Evolutionary conservation across 2,113 vertebrate genomes (phyloP), one percentile per base, ranked within the genome.

Genomic region (Mirounga angustirostris): DNA sequence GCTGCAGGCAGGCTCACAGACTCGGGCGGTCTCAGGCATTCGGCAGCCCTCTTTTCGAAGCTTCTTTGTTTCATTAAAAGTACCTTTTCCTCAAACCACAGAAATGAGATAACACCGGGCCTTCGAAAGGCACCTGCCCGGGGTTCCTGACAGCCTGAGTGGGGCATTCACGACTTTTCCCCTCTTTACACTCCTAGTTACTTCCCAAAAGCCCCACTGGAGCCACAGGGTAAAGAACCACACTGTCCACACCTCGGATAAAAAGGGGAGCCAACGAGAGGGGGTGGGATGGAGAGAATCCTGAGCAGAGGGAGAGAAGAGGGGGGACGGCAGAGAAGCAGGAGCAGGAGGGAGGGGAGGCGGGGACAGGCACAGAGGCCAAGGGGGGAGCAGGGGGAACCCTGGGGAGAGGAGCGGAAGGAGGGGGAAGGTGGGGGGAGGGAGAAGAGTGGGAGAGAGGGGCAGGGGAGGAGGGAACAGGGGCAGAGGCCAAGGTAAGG

Each of bases 101-200:
- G 22, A 85, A 28, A 46, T 12, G 46, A 30, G 8, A 10, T 15
- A 59, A 88, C 67, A 28, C 73, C 1, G 0, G 0, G 21, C 12
- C 88, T 7, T 54, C 63, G 54, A 3, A 13, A 50, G 63, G 46
- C 56, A 14, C 52, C 15, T 63, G 59, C 73, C 26, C 40, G 16
- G 24, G 54, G 30, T 1, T 4, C 30, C 79, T 15, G n/a, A 28
- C 10, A 19, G 73, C 46, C 43, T 30, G 1, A 26, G 36, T 9
- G 78, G 10, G 19, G 12, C 36, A 12, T 6, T 21, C 67, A 2
- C 1, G 0, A 14, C 61, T 1, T 4, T 13, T 5, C 24, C 2
- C 6, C 9, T 19, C 7, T 54, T 54, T 5, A 58, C 18, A 0
- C 13, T 1, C 26, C 3, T 36, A 36, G 21, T 6, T 3, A 26